These are phyloP conservation scores for Endotricha flammealis DNA, from an alignment of 2,888 invertebrate species.

Conservation along the genomic window DNA sequence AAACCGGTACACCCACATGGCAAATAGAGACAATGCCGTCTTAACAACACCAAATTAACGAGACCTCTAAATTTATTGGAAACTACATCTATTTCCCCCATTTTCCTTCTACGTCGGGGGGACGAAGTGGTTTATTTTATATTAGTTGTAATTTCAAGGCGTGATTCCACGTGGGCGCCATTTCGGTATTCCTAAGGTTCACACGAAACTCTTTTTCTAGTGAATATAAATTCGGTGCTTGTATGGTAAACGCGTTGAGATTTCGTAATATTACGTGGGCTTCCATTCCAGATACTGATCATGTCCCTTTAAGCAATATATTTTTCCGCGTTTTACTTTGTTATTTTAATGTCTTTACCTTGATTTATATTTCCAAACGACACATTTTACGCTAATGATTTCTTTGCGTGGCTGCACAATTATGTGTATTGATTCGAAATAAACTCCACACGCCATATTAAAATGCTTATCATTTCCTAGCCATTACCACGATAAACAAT, in stretches of 20 bases:
- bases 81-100: constrained; percentile 19
- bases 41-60: constrained; percentile 40
- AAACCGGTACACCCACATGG: constrained; percentile 61
- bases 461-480: too few relatives aligned
- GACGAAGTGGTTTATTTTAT: constrained; percentile 25
- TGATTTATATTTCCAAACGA: not conserved
- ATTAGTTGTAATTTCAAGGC: constrained; percentile 23
- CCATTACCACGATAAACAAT: constrained; percentile 1
- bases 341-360: constrained; percentile 4
- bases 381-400: too few relatives aligned
- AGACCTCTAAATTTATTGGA: constrained; percentile 29
- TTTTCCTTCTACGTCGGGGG: constrained; percentile 21
- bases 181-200: constrained; percentile 39
- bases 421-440: too few relatives aligned
- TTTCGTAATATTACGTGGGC: constrained; percentile 45
- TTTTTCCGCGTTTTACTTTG: constrained; percentile 11
- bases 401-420: too few relatives aligned
- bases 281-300: constrained; percentile 22
- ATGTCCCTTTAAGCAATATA: constrained; percentile 22
- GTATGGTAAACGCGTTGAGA: constrained; percentile 34
- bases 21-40: constrained; percentile 53
- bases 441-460: too few relatives aligned
- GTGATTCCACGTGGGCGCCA: constrained; percentile 44
- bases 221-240: constrained; percentile 47
- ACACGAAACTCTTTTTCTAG: constrained; percentile 46